Percentiles rank a stretch among this genome's conserved stretches.
phyloP scores from a whole-genome alignment of 2,113 vertebrate genomes.

The Oxyruncus cristatus region DNA sequence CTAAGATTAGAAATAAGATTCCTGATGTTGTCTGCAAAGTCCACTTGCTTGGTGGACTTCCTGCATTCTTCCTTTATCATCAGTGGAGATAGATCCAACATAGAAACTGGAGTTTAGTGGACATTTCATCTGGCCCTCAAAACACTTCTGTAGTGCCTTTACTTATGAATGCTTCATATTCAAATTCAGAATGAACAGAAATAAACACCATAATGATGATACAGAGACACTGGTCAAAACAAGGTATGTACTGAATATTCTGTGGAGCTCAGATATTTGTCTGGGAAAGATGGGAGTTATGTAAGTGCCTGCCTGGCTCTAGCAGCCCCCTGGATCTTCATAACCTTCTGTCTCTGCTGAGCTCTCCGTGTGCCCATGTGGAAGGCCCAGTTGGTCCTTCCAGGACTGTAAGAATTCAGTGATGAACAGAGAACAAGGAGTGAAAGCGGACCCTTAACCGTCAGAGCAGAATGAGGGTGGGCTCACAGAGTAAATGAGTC shows the following conservation, averaged over 20 bases:
- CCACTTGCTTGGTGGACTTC: not conserved
- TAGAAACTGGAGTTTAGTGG: not conserved
- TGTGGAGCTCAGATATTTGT: not conserved
- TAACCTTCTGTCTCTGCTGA: not conserved
- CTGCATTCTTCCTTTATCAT: not conserved
- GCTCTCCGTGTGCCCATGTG: not conserved
- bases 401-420: not conserved
- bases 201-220: not conserved
- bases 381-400: not conserved
- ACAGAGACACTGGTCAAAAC: not conserved
- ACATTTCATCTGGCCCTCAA: not conserved
- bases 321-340: not conserved
- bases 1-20: not conserved
- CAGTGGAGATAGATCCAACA: not conserved
- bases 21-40: not conserved
- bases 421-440: not conserved
- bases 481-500: not conserved
- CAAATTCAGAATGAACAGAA: not conserved
- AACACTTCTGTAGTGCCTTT: too few relatives aligned
- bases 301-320: not conserved
- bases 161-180: not conserved
- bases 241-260: not conserved
- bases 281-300: not conserved
- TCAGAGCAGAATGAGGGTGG: not conserved
- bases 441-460: not conserved